Evolutionary conservation across 2,888 invertebrate genomes (phyloP), one percentile per base, ranked within the genome.

Genomic region (Drosophila infuscata): DNA sequence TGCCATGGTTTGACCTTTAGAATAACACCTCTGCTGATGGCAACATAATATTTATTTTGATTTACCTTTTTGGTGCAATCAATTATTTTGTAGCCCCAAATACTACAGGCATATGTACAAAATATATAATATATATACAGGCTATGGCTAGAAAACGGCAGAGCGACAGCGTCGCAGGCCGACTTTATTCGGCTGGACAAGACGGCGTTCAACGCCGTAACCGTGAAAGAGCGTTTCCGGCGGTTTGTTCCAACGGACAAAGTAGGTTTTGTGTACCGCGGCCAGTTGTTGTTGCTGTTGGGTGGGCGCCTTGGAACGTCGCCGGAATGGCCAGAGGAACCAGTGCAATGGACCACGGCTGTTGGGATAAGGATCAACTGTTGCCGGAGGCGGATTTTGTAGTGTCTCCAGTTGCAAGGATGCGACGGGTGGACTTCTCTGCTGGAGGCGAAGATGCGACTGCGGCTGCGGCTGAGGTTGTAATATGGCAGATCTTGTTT

Each of bases 211-310:
- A 30, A 83, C 74, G 29, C 82, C 88, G 17, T 82, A 91, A n/a
- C 89, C 91, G 33, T 80, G 84, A 71, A 74, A 82, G 9, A 78
- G 51, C 1, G 82, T 82, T 9, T 91, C 85, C 25, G 92, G 86
- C 17, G 89, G 90, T n/a, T 93, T 92, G 66, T 77, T 88, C 92
- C 93, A 92, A 4, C 89, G 86, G 1, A 92, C 89, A 61, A 92
- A 92, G 66, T 92, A 92, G 0, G 91, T 92, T 67, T 92, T 92
- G 66, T 92, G 92, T 1, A 92, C 91, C 12, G 92, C 91, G 0
- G 92, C 92, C 17, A 73, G 57, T 7, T 67, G 76, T 72, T 84
- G 43, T 75, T 25, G n/a, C 51, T 82, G 70, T 20, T 41, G 41
- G 61, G 20, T 46, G 41, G 41, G 17, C 9, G 41, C 15, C 29